phyloP scores from a whole-genome alignment of 2,113 vertebrate genomes.

The Macrotis lagotis region DNA sequence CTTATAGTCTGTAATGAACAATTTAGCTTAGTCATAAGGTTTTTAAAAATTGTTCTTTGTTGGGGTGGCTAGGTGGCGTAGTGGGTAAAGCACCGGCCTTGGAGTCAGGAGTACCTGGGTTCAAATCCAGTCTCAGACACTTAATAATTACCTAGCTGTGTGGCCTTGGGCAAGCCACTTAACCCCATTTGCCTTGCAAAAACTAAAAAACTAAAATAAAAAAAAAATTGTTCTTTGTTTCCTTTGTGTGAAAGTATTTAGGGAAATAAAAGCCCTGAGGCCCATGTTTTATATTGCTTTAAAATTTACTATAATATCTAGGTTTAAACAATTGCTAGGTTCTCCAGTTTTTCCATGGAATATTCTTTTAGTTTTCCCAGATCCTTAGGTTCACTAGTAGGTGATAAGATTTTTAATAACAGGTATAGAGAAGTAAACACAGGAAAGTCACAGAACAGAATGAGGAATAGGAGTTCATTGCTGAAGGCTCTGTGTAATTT shows the following conservation, averaged over 20 bases:
- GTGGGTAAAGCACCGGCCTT: too few species aligned
- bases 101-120: too few species aligned
- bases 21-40: neutral
- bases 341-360: neutral
- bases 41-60: neutral
- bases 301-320: neutral
- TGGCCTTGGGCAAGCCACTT: too few species aligned
- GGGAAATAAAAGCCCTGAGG: neutral
- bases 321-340: neutral
- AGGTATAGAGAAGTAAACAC: neutral
- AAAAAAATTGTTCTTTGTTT: neutral
- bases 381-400: neutral
- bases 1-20: neutral
- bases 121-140: too few species aligned
- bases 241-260: neutral
- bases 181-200: too few species aligned
- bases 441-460: neutral
- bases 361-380: constrained; percentile 29
- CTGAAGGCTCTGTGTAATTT: neutral
- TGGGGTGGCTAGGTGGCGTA: too few species aligned
- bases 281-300: neutral
- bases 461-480: neutral
- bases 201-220: too few species aligned
- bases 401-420: neutral
- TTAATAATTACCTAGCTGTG: too few species aligned